These are phyloP conservation scores for Ctenopoma multispine DNA, from an alignment of 2,797 vertebrate genomes.

Conservation along the genomic window DNA sequence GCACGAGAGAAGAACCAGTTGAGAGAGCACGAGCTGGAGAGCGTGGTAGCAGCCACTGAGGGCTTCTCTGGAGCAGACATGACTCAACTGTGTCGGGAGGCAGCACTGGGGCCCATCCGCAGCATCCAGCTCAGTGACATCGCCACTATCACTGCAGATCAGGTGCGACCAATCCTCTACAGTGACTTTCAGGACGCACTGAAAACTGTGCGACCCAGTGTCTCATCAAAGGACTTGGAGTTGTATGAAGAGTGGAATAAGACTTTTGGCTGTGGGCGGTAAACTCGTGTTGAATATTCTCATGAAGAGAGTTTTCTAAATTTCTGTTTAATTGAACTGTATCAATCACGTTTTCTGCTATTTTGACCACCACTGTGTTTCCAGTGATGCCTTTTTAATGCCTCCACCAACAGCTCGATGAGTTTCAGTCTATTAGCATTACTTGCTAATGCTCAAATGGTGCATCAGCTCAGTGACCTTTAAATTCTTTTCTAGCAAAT, in stretches of 20 bases:
- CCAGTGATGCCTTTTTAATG: background rate
- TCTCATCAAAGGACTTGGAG: constrained; percentile 91
- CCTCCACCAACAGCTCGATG: background rate
- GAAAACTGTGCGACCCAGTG: constrained; percentile 90
- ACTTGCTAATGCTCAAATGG: background rate
- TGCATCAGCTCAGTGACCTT: too few relatives aligned
- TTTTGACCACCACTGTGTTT: background rate
- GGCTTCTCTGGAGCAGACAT: constrained; percentile 97
- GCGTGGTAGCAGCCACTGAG: constrained; percentile 83
- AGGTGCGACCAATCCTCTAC: constrained; percentile 91
- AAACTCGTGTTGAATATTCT: constrained; percentile 29
- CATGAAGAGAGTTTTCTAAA: background rate
- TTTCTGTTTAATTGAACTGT: background rate
- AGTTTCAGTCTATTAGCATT: background rate
- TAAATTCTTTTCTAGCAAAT: too few relatives aligned
- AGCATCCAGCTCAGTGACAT: constrained; percentile 91
- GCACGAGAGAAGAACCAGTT: constrained; percentile 88
- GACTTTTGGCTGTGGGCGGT: constrained; percentile 94
- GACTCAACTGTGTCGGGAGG: constrained; percentile 96
- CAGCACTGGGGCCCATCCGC: constrained; percentile 95
- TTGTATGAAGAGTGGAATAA: constrained; percentile 95
- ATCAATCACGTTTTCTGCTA: background rate
- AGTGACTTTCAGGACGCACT: constrained; percentile 93
- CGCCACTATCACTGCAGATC: constrained; percentile 89
- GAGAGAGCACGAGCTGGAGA: constrained; percentile 83